These are phyloP conservation scores for Sebastes iracundus DNA, from an alignment of 2,797 vertebrate species.

Conservation along the genomic window DNA sequence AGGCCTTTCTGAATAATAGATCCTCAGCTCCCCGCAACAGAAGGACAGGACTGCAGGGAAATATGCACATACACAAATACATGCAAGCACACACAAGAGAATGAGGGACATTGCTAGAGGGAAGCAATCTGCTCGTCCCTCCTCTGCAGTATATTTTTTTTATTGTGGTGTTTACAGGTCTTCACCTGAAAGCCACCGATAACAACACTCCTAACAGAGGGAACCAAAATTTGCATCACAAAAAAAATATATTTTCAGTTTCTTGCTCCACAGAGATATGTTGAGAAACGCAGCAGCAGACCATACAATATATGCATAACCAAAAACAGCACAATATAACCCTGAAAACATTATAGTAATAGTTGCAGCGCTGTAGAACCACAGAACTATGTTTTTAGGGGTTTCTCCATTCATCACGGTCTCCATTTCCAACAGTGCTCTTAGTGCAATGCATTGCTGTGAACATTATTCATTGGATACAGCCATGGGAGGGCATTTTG, in stretches of 20 bases:
- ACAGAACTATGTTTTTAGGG: not conserved
- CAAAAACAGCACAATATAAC: not conserved
- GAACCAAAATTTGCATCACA: constrained; percentile 1
- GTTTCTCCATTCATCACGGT: not conserved
- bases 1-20: constrained; percentile 76
- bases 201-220: not conserved
- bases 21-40: constrained; percentile 60
- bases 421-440: not conserved
- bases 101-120: constrained; percentile 68
- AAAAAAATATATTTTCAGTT: not conserved
- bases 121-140: constrained; percentile 68
- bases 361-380: not conserved
- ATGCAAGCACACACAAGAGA: constrained; percentile 51
- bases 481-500: not conserved
- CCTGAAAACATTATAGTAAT: not conserved
- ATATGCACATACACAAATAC: constrained; percentile 54
- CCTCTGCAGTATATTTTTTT: constrained; percentile 16
- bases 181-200: constrained; percentile 32
- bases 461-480: not conserved
- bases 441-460: not conserved
- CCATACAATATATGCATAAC: not conserved
- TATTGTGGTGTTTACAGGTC: constrained; percentile 40
- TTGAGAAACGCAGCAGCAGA: not conserved
- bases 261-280: not conserved
- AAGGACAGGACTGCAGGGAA: constrained; percentile 72